Percentiles rank a stretch among this genome's conserved stretches.
Evolutionary conservation across 2,797 vertebrate genomes (phyloP).

Genomic region (Mus caroli): DNA sequence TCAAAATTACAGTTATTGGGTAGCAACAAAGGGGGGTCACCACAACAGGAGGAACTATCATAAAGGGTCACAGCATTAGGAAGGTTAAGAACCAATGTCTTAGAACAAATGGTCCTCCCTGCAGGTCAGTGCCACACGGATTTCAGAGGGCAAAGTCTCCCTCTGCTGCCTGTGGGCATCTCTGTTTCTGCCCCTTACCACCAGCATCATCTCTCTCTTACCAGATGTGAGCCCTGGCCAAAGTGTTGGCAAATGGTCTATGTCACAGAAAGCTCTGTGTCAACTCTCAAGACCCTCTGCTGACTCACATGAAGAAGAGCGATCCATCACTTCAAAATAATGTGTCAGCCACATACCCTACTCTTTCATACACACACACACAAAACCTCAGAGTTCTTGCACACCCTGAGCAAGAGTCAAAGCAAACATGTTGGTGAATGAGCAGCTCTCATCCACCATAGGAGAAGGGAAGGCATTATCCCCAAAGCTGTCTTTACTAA

Average conservation of each 20-base stretch:
- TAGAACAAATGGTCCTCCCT: neutral
- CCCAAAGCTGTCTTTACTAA: neutral
- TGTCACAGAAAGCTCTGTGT: neutral
- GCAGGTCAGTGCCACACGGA: neutral
- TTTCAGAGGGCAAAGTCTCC: neutral
- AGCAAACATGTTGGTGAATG: neutral
- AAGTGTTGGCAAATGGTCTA: neutral
- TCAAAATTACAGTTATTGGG: neutral
- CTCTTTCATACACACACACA: neutral
- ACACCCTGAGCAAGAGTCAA: neutral
- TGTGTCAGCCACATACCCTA: fast-evolving
- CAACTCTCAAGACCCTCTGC: neutral
- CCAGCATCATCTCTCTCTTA: neutral
- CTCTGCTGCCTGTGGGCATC: neutral
- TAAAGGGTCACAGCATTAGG: neutral
- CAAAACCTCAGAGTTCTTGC: neutral
- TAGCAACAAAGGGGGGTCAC: neutral
- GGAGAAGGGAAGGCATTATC: neutral
- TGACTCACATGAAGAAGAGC: neutral
- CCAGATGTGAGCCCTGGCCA: neutral
- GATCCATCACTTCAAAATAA: neutral
- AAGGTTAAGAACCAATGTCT: neutral
- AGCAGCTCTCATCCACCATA: fast-evolving
- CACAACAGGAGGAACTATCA: neutral
- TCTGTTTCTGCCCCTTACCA: neutral